Percentiles rank a stretch among this genome's conserved stretches.
These are phyloP conservation scores for Notolepis coatsorum DNA, from an alignment of 2,797 vertebrate genomes.

Conservation along the genomic window DNA sequence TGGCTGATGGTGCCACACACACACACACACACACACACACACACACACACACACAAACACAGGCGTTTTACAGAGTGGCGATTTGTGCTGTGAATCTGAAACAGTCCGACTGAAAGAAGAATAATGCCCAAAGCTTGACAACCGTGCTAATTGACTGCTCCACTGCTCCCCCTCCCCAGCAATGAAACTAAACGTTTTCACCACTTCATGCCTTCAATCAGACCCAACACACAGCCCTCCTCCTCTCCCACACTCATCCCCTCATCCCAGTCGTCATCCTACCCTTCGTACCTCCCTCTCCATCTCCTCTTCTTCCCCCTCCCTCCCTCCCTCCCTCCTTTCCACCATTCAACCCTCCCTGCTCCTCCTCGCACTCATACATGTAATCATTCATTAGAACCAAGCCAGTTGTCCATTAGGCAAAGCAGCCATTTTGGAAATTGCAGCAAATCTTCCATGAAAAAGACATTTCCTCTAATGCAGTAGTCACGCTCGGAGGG, in stretches of 20 bases:
- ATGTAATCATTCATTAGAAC: conserved; percentile 82
- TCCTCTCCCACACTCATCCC: conserved; percentile 50
- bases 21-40: conserved; percentile 5
- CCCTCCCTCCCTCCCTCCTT: neutral
- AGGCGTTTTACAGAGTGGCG: conserved; percentile 50
- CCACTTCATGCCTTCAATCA: conserved; percentile 62
- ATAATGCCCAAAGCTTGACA: conserved; percentile 68
- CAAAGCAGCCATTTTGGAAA: conserved; percentile 85
- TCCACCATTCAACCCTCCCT: neutral
- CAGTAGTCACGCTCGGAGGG: conserved; percentile 82
- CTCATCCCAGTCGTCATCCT: conserved; percentile 43
- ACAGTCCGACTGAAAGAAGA: conserved; percentile 70
- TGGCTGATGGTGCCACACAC: conserved; percentile 52
- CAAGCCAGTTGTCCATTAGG: conserved; percentile 89
- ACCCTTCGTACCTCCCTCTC: conserved; percentile 40
- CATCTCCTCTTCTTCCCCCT: conserved; percentile 9
- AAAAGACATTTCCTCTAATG: conserved; percentile 91
- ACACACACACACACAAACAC: conserved; percentile 27
- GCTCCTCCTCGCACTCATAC: conserved; percentile 41
- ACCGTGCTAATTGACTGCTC: conserved; percentile 72
- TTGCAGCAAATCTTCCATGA: conserved; percentile 89
- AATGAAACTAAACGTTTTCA: conserved; percentile 73
- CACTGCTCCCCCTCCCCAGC: conserved; percentile 48
- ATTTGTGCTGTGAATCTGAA: conserved; percentile 76
- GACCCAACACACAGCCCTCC: conserved; percentile 39